Percentiles rank a stretch among this genome's conserved stretches.
Conservation (phyloP, 2,888 invertebrate genomes). For the Heliconius ethilla region DNA sequence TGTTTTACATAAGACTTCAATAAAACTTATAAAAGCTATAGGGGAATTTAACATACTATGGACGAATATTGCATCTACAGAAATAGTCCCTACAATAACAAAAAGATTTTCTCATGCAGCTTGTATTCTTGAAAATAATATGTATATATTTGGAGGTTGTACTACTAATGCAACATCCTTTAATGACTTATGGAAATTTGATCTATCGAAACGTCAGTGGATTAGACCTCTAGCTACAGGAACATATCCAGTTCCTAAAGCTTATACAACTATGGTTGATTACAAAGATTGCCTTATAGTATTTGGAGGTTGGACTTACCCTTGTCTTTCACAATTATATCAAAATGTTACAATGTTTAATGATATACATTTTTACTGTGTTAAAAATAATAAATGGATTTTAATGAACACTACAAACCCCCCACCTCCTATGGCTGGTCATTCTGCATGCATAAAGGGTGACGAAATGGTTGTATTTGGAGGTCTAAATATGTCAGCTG, state of each 20-base stretch:
- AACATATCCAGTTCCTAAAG: conserved; percentile 97
- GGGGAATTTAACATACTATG: conserved; percentile 89
- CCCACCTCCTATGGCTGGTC: conserved; percentile 94
- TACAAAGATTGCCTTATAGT: conserved; percentile 91
- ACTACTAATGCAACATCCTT: conserved; percentile 96
- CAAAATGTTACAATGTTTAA: conserved; percentile 94
- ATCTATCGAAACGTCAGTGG: conserved; percentile 93
- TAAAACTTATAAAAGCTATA: conserved; percentile 89
- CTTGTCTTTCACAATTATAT: conserved; percentile 91
- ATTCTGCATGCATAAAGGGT: conserved; percentile 93
- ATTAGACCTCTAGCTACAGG: conserved; percentile 90
- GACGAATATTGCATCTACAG: conserved; percentile 83
- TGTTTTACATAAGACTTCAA: conserved; percentile 88
- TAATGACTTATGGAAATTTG: conserved; percentile 97
- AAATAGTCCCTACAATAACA: conserved; percentile 88
- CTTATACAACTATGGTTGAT: conserved; percentile 95
- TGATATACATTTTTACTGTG: conserved; percentile 94
- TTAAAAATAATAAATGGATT: conserved; percentile 90
- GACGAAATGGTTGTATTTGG: conserved; percentile 93
- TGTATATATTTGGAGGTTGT: conserved; percentile 98
- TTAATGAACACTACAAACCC: conserved; percentile 84
- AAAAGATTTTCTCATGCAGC: conserved; percentile 96
- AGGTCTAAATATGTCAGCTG: conserved; percentile 82
- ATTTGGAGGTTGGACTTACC: conserved; percentile 98
- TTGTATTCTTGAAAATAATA: conserved; percentile 89